phyloP scores from a whole-genome alignment of 2,888 invertebrate species.

The Calephelis perditalis region DNA sequence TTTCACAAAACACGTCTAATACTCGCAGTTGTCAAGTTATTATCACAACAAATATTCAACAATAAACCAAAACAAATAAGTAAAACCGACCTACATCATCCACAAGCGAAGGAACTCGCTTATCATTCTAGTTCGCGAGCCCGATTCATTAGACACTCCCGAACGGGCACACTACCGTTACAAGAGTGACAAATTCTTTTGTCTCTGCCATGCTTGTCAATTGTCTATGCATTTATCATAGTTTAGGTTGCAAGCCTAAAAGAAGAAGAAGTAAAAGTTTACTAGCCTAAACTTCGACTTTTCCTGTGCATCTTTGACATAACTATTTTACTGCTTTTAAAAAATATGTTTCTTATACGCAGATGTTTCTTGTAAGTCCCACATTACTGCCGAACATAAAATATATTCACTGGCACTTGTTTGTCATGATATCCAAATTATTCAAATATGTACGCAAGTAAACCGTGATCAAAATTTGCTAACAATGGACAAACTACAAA shows the following conservation, averaged over 20 bases:
- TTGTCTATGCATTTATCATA: constrained; percentile 16
- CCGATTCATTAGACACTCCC: constrained; percentile 68
- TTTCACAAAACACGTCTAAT: constrained; percentile 40
- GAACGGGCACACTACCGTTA: constrained; percentile 70
- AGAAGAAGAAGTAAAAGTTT: not conserved
- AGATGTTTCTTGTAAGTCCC: too few species aligned
- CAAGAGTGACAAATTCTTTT: constrained; percentile 52
- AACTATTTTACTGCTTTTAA: too few species aligned
- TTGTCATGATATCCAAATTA: too few species aligned
- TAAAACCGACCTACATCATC: constrained; percentile 70
- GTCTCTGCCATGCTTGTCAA: constrained; percentile 27
- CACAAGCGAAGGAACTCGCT: constrained; percentile 60
- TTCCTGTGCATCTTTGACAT: too few species aligned
- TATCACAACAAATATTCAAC: constrained; percentile 43
- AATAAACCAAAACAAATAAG: constrained; percentile 63
- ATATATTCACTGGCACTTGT: too few species aligned
- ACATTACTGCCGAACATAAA: too few species aligned
- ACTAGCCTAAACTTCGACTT: too few species aligned
- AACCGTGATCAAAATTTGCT: too few species aligned
- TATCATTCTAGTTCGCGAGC: constrained; percentile 65
- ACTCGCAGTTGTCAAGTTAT: constrained; percentile 37
- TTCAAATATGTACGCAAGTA: too few species aligned
- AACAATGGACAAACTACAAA: too few species aligned
- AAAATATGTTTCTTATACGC: too few species aligned
- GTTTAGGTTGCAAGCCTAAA: not conserved